Evolutionary conservation across 2,797 vertebrate species (phyloP).

Genomic region (Apogon hyalosoma): DNA sequence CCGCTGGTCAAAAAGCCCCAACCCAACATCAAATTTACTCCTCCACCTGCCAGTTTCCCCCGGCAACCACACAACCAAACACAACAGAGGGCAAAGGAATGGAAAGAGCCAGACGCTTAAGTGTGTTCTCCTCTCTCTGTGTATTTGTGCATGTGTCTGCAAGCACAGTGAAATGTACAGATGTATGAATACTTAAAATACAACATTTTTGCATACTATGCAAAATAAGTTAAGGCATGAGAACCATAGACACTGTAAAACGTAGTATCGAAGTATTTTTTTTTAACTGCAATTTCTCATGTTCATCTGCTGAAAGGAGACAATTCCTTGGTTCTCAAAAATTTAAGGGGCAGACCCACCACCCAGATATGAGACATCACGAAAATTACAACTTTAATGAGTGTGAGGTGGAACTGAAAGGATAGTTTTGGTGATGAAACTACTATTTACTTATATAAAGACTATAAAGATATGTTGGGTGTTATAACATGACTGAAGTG

Average conservation of each 20-base stretch:
- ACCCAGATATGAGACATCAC: too few relatives aligned
- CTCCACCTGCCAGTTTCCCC: conserved; percentile 62
- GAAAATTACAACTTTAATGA: too few relatives aligned
- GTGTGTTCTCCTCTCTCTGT: conserved; percentile 10
- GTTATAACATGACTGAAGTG: too few relatives aligned
- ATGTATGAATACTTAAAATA: neutral
- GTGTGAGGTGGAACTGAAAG: too few relatives aligned
- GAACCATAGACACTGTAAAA: neutral
- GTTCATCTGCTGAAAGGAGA: too few relatives aligned
- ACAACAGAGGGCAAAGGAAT: conserved; percentile 41
- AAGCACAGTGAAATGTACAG: neutral
- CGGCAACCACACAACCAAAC: conserved; percentile 54
- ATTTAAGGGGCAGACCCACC: too few relatives aligned
- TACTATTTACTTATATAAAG: too few relatives aligned
- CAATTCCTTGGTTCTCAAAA: too few relatives aligned
- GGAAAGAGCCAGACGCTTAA: conserved; percentile 6
- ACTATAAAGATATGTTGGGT: too few relatives aligned
- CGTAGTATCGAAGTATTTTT: too few relatives aligned
- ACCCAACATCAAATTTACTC: conserved; percentile 50
- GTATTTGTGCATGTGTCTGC: neutral
- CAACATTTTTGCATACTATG: conserved; percentile 6
- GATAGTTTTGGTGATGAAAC: too few relatives aligned
- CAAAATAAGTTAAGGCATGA: neutral
- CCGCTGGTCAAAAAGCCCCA: conserved; percentile 52
- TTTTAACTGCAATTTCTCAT: too few relatives aligned